phyloP scores from a whole-genome alignment of 1,140 invertebrate genomes.

The Bombus sibiricus region DNA sequence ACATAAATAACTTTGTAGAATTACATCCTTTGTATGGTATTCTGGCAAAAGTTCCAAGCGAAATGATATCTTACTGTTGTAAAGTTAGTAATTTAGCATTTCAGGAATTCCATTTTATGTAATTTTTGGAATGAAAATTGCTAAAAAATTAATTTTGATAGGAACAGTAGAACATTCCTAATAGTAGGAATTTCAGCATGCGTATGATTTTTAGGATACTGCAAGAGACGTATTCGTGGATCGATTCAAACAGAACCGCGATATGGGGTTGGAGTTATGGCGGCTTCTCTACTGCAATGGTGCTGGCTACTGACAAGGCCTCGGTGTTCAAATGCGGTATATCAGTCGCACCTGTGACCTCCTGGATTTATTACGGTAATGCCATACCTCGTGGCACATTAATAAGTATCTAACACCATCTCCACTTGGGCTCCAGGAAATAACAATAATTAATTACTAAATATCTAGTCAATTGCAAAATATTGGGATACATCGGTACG shows the following conservation, averaged over 20 bases:
- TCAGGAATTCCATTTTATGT: neutral
- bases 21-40: neutral
- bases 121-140: too few species aligned
- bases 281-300: constrained; percentile 82
- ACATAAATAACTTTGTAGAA: too few species aligned
- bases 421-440: too few species aligned
- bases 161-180: too few species aligned
- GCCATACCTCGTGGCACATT: neutral
- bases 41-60: neutral
- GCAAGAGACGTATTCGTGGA: constrained; percentile 85
- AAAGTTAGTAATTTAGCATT: neutral
- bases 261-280: constrained; percentile 91
- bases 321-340: constrained; percentile 85
- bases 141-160: too few species aligned
- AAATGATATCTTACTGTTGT: neutral
- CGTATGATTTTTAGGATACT: constrained; percentile 81
- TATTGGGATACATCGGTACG: neutral
- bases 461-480: neutral
- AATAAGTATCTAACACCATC: neutral
- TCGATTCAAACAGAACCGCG: constrained; percentile 87
- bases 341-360: constrained; percentile 89
- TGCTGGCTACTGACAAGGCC: constrained; percentile 82
- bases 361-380: constrained; percentile 93
- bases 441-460: too few species aligned
- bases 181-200: neutral